These are phyloP conservation scores for Drosophila dives DNA, from an alignment of 2,888 invertebrate genomes.

Conservation along the genomic window DNA sequence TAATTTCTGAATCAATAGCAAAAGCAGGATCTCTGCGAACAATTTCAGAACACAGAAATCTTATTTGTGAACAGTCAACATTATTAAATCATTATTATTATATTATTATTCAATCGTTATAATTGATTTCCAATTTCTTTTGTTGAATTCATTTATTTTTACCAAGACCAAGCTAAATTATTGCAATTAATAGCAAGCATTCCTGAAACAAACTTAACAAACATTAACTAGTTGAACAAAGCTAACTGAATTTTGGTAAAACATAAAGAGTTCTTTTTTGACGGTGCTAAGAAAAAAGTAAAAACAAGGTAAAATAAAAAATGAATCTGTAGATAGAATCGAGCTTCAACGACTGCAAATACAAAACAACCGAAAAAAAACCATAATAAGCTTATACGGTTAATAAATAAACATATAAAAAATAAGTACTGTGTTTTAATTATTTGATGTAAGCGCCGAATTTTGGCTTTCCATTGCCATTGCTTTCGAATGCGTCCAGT, in stretches of 20 bases:
- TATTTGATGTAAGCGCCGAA: slow-evolving; percentile 19
- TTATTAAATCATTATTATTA: neutral
- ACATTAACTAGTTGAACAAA: neutral
- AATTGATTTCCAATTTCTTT: neutral
- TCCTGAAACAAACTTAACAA: neutral
- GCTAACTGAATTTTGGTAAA: neutral
- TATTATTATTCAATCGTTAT: neutral
- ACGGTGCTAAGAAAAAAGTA: neutral
- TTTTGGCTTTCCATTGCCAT: slow-evolving; percentile 28
- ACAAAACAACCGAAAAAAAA: slow-evolving; percentile 19
- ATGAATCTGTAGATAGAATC: neutral
- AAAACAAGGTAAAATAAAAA: neutral
- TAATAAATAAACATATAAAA: slow-evolving; percentile 13
- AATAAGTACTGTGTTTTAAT: slow-evolving; percentile 12
- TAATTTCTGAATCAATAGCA: neutral
- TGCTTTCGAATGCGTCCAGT: slow-evolving; percentile 10
- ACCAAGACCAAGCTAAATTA: neutral
- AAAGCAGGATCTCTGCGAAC: neutral
- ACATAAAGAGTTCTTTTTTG: neutral
- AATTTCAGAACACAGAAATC: neutral
- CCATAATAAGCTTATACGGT: neutral
- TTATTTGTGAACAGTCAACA: neutral
- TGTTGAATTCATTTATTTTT: neutral
- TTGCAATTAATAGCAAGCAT: neutral
- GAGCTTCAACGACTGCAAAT: slow-evolving; percentile 1